These are phyloP conservation scores for Euzetes globulus DNA, from an alignment of 2,888 invertebrate species.

Conservation along the genomic window DNA sequence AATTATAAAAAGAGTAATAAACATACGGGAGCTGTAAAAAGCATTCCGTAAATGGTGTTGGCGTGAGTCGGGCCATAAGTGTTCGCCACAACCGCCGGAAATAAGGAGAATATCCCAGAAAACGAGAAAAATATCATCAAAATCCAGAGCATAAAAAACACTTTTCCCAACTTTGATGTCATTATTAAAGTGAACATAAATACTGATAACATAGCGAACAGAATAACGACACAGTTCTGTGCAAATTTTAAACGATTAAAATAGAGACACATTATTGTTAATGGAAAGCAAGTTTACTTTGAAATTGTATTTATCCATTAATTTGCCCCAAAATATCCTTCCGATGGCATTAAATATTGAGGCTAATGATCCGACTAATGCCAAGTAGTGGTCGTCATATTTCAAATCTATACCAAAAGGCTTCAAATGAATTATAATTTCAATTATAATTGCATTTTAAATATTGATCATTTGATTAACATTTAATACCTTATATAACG, in stretches of 20 bases:
- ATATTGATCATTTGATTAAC: background rate
- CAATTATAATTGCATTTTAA: background rate
- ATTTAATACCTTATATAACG: slow-evolving; percentile 46
- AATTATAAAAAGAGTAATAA: background rate
- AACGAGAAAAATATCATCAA: slow-evolving; percentile 46
- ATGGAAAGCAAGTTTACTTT: slow-evolving; percentile 37
- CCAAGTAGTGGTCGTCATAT: slow-evolving; percentile 50
- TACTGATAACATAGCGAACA: slow-evolving; percentile 38
- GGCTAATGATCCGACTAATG: slow-evolving; percentile 49
- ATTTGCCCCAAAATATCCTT: slow-evolving; percentile 50
- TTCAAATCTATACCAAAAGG: slow-evolving; percentile 49
- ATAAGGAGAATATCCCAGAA: slow-evolving; percentile 46
- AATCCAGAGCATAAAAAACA: slow-evolving; percentile 45
- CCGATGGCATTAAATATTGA: slow-evolving; percentile 50
- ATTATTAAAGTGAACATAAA: slow-evolving; percentile 42
- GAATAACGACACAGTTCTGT: slow-evolving; percentile 42
- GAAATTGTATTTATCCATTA: slow-evolving; percentile 49
- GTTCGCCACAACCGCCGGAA: slow-evolving; percentile 46
- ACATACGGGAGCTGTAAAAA: slow-evolving; percentile 45
- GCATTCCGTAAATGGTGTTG: slow-evolving; percentile 46
- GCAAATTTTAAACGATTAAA: slow-evolving; percentile 35
- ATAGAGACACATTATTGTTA: background rate
- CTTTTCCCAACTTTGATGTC: slow-evolving; percentile 40
- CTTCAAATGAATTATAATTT: slow-evolving; percentile 41
- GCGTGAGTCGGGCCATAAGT: slow-evolving; percentile 46